Base-by-base conservation (phyloP, 37 sponge, comb jelly and placozoan species). In the Hexactinellida sp. region DNA sequence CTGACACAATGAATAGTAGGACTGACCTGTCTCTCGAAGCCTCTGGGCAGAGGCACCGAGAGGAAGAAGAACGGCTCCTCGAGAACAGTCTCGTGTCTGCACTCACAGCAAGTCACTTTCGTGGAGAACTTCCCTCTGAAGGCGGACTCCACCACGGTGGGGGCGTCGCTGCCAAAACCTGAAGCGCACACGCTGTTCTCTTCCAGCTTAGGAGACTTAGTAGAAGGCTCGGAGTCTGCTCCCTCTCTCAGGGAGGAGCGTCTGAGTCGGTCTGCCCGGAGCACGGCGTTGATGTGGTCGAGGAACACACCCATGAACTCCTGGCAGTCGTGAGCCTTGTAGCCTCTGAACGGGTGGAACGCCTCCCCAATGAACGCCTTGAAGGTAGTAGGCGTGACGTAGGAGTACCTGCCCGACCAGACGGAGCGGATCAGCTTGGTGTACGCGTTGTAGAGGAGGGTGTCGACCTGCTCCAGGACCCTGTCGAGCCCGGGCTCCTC, bases 21-120 rank as follows among this genome's bases (percentile, higher is more conserved):
- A 55, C 85, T 54, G 55, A 93, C 93, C 85, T 91, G 88, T 54
- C 85, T 84, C 83, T 91, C 90, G 34, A 87, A 32, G 37, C 90
- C 89, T 37, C 84, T 87, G 24, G 93, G 93, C 1, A 93, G 82
- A 19, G 93, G 91, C 9, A 93, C 39, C 34, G 93, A 91, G 84
- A 93, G 91, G 37, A 84, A 93, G 86, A 93, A 82, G 85, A 93
- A 93, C 1, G 93, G 93, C 47, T 93, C 93, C 82, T 38, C 38
- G 54, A 91, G 89, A 36, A 63, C 54, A 25, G 91, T 91, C 36
- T 54, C 37, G 39, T 89, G 83, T 21, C 71, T 36, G 54, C 93
- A 93, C 37, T 38, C 41, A 0, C 3, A 34, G 86, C 93, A 93
- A 63, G 76, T 63, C 5, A 63, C 30, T 63, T 63, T 63, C 34